Conservation (phyloP, 2,888 invertebrate genomes). For the Ectobius pallidus region DNA sequence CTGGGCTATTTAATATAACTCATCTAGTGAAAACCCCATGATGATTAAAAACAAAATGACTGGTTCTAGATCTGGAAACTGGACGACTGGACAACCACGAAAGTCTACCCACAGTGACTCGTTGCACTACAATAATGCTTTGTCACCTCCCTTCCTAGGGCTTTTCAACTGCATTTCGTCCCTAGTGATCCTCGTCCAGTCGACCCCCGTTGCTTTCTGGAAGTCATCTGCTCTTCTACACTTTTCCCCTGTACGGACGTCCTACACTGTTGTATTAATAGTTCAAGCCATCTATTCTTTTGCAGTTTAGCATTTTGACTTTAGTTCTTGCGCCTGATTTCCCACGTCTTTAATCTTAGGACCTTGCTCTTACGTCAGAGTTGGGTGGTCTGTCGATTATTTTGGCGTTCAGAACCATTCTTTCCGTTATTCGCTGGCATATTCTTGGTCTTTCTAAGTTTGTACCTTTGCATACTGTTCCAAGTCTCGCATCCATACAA, state of each 20-base stretch:
- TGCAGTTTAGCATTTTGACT: background rate
- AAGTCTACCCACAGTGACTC: too few species aligned
- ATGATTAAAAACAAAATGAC: too few species aligned
- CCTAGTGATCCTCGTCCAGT: conserved; percentile 2
- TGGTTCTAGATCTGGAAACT: too few species aligned
- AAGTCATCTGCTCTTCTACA: background rate
- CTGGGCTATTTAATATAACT: too few species aligned
- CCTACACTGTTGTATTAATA: conserved; percentile 1
- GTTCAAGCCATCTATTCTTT: background rate
- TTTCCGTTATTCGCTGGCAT: background rate
- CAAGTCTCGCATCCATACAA: conserved; percentile 4
- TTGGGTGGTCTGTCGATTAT: too few species aligned
- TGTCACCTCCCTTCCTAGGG: background rate
- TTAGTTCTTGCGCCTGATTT: background rate
- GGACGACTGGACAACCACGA: too few species aligned
- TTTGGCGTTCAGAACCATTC: too few species aligned
- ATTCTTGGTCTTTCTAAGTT: background rate
- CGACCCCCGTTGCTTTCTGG: background rate
- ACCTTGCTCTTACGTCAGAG: too few species aligned
- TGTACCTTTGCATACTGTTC: background rate
- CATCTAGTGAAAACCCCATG: too few species aligned
- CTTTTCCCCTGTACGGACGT: background rate
- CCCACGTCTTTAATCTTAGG: too few species aligned
- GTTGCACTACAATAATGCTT: too few species aligned
- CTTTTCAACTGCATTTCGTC: background rate